phyloP scores from a whole-genome alignment of 2,113 vertebrate species.

The Aspiorhynchus laticeps region DNA sequence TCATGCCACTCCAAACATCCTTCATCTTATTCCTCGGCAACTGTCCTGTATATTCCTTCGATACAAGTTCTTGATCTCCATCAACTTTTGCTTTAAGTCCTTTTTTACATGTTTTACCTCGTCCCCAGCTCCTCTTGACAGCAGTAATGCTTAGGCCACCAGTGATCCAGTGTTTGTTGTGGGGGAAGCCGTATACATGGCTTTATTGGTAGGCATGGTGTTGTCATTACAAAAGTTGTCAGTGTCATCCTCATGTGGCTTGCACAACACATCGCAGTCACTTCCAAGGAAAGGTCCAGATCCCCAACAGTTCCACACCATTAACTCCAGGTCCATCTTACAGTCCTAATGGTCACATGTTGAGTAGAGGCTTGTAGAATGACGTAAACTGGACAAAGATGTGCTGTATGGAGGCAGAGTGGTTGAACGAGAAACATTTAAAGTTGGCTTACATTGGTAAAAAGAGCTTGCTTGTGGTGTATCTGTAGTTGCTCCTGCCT shows the following conservation, averaged over 20 bases:
- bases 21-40: not conserved
- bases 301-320: not conserved
- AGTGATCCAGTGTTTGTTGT: too few species aligned
- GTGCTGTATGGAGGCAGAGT: not conserved
- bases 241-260: not conserved
- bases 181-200: too few species aligned
- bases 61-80: not conserved
- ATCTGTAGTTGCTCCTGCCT: too few species aligned
- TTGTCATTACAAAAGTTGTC: too few species aligned
- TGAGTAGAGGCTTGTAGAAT: not conserved
- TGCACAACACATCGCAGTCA: not conserved
- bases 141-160: too few species aligned
- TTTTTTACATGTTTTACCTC: not conserved
- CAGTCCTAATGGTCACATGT: not conserved
- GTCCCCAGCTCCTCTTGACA: not conserved
- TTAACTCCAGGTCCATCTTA: not conserved
- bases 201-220: too few species aligned
- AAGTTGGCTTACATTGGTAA: not conserved
- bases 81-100: too few species aligned
- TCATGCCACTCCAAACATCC: not conserved
- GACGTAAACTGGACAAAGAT: not conserved
- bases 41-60: not conserved
- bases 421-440: not conserved
- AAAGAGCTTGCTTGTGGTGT: not conserved
- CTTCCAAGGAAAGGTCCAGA: not conserved